A percentile compares a stretch with the other conserved stretches of the same genome.
phyloP scores from a whole-genome alignment of 2,113 vertebrate species.

The Psettodes erumei region DNA sequence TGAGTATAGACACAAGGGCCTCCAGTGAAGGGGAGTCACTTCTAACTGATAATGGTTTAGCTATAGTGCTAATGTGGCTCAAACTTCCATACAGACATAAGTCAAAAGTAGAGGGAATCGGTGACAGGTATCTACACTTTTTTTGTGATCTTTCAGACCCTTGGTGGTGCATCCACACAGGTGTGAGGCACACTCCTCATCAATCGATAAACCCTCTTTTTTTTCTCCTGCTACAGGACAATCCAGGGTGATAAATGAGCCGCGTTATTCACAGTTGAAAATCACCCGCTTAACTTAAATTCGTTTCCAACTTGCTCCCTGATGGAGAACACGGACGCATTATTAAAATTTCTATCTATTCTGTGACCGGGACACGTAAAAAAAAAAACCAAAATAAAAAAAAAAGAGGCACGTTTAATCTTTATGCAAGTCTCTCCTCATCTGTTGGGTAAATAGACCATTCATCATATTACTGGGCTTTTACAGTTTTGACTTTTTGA shows the following conservation, averaged over 20 bases:
- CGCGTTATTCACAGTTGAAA: constrained; percentile 26
- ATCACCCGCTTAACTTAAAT: constrained; percentile 48
- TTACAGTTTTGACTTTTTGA: constrained; percentile 74
- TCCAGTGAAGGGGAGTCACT: constrained; percentile 33
- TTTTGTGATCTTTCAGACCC: background rate
- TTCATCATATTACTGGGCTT: constrained; percentile 77
- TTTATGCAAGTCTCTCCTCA: constrained; percentile 68
- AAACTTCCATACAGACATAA: constrained; percentile 34
- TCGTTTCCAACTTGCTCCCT: constrained; percentile 56
- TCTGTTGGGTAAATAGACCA: constrained; percentile 76
- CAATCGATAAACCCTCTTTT: constrained; percentile 57
- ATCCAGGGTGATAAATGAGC: constrained; percentile 52
- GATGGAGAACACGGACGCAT: constrained; percentile 57
- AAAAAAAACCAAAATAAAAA: constrained; percentile 41
- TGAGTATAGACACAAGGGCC: constrained; percentile 14
- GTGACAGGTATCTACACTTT: constrained; percentile 17
- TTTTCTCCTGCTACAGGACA: constrained; percentile 25
- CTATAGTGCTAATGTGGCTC: constrained; percentile 27
- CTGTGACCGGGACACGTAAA: constrained; percentile 49
- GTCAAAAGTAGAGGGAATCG: constrained; percentile 11
- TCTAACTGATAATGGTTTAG: constrained; percentile 35
- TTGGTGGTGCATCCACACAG: background rate
- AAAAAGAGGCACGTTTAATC: constrained; percentile 72
- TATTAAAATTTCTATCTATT: constrained; percentile 61
- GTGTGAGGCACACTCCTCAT: constrained; percentile 40